Percentiles rank a stretch among this genome's conserved stretches.
Evolutionary conservation across 2,113 vertebrate species (phyloP).

Genomic region (Felis catus): F.catus_Fca126_mat1.0 CM031411.1:10826501-10827000

Average conservation of each 20-base stretch:
- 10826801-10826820: neutral
- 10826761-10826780: neutral
- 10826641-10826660: neutral
- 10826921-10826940: neutral
- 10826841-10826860: neutral
- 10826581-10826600: neutral
- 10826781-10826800: neutral
- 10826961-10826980: neutral
- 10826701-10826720: neutral
- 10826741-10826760: neutral
- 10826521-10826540: constrained; percentile 15
- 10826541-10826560: neutral
- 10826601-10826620: constrained; percentile 19
- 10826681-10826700: neutral
- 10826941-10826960: neutral
- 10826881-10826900: neutral
- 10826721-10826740: neutral
- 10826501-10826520: constrained; percentile 15
- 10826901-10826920: neutral
- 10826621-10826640: neutral
- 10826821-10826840: neutral
- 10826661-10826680: neutral
- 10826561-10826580: neutral
- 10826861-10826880: neutral
- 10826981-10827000: neutral